Conservation (phyloP, 37 sponge, comb jelly and placozoan species). For the Ianthella basta region DNA sequence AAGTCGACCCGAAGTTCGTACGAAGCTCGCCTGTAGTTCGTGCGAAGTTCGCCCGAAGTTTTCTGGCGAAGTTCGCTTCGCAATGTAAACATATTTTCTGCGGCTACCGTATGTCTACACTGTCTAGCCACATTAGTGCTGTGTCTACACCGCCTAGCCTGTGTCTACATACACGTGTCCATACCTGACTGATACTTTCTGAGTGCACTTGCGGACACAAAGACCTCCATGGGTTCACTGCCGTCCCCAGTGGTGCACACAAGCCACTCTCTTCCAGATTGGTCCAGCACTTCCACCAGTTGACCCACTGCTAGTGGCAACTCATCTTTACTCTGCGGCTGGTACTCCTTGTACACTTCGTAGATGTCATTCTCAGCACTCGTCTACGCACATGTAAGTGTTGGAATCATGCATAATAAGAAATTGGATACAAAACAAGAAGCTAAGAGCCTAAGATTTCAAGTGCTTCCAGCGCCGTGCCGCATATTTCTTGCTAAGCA, state of each 20-base stretch:
- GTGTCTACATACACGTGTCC: not conserved
- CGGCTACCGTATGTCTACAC: too few species aligned
- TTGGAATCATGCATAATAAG: too few species aligned
- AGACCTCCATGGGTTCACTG: slow-evolving; percentile 61
- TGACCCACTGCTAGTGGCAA: slow-evolving; percentile 62
- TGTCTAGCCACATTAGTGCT: too few species aligned
- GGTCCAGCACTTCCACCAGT: slow-evolving; percentile 81
- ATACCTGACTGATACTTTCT: slow-evolving; percentile 18
- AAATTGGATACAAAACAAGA: too few species aligned
- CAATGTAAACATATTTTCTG: too few species aligned
- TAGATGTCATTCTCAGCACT: not conserved
- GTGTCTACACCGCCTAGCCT: not conserved
- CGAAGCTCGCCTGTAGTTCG: too few species aligned
- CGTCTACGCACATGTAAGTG: not conserved
- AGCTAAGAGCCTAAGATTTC: not conserved
- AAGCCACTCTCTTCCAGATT: slow-evolving; percentile 57
- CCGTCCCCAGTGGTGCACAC: slow-evolving; percentile 52
- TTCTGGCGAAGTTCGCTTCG: too few species aligned
- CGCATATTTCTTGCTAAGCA: not conserved
- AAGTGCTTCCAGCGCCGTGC: not conserved
- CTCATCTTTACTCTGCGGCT: slow-evolving; percentile 29
- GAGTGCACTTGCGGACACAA: slow-evolving; percentile 50
- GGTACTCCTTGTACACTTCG: not conserved
- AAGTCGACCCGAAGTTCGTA: too few species aligned
- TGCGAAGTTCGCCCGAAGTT: too few species aligned